Percentiles rank a stretch among this genome's conserved stretches.
phyloP scores from a whole-genome alignment of 2,797 vertebrate genomes.

The Erithacus rubecula region DNA sequence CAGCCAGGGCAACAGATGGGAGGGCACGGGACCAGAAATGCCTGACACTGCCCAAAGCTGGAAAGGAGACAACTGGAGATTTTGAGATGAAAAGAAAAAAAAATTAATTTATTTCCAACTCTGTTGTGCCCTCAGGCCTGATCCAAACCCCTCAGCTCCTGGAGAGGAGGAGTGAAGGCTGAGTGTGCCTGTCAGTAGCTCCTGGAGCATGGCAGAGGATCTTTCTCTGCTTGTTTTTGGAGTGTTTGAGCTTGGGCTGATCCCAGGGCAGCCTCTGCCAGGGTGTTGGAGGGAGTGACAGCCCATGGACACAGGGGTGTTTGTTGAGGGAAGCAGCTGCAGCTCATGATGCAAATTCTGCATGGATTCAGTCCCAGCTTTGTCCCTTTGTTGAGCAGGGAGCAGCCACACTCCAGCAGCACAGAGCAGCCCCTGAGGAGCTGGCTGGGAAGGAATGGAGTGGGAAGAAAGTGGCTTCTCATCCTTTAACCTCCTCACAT shows the following conservation, averaged over 20 bases:
- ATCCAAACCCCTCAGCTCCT: not conserved
- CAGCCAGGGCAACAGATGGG: conserved; percentile 32
- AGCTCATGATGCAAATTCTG: not conserved
- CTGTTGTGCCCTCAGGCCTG: not conserved
- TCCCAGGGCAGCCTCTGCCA: not conserved
- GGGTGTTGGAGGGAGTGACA: not conserved
- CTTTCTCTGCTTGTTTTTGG: not conserved
- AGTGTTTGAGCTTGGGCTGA: not conserved
- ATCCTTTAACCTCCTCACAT: not conserved
- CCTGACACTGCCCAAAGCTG: not conserved
- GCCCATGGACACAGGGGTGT: not conserved
- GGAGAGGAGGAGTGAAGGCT: not conserved
- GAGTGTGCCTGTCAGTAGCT: not conserved
- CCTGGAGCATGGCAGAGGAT: not conserved
- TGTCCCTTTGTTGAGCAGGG: not conserved
- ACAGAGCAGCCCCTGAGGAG: not conserved
- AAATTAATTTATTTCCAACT: not conserved
- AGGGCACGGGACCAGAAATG: not conserved
- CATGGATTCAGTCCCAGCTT: not conserved
- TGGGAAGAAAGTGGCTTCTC: not conserved
- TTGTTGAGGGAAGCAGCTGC: conserved; percentile 36
- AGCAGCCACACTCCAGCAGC: not conserved
- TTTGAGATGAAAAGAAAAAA: not conserved
- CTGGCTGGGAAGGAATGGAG: not conserved
- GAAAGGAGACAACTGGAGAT: not conserved